phyloP scores from a whole-genome alignment of 1,140 invertebrate species.

The Rhagoletis zephyria region DNA sequence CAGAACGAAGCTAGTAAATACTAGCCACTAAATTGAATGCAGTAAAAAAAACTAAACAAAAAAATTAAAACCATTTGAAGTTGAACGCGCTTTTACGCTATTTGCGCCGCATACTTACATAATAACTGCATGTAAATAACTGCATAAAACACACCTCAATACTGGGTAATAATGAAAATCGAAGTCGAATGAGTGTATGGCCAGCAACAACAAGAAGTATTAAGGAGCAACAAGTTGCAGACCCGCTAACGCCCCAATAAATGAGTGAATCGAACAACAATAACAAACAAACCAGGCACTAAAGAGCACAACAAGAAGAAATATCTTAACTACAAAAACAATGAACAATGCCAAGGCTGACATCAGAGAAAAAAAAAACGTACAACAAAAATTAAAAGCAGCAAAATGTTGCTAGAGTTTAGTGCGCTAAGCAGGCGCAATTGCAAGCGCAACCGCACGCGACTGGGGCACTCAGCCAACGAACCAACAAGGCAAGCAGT shows the following conservation, averaged over 20 bases:
- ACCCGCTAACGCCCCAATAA: slow-evolving; percentile 35
- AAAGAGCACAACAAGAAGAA: background rate
- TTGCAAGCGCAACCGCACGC: slow-evolving; percentile 26
- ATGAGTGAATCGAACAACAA: slow-evolving; percentile 34
- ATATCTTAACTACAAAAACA: background rate
- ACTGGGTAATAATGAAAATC: slow-evolving; percentile 27
- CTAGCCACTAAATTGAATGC: background rate
- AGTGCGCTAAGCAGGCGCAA: slow-evolving; percentile 23
- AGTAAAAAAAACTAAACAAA: background rate
- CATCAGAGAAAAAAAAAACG: background rate
- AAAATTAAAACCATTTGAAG: background rate
- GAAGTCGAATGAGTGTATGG: slow-evolving; percentile 8
- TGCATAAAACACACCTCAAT: slow-evolving; percentile 46
- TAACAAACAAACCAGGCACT: background rate
- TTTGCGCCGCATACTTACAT: slow-evolving; percentile 53
- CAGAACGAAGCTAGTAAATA: background rate
- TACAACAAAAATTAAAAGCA: background rate
- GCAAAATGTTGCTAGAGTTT: background rate
- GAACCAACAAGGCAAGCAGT: background rate
- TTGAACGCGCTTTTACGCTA: slow-evolving; percentile 45
- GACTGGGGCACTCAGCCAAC: slow-evolving; percentile 50
- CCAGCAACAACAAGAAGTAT: background rate
- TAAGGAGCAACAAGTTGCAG: background rate
- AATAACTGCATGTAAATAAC: slow-evolving; percentile 55
- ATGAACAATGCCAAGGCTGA: background rate